Percentiles rank a stretch among this genome's conserved stretches.
Evolutionary conservation across 2,113 vertebrate genomes (phyloP).

Genomic region (Micromys minutus): DNA sequence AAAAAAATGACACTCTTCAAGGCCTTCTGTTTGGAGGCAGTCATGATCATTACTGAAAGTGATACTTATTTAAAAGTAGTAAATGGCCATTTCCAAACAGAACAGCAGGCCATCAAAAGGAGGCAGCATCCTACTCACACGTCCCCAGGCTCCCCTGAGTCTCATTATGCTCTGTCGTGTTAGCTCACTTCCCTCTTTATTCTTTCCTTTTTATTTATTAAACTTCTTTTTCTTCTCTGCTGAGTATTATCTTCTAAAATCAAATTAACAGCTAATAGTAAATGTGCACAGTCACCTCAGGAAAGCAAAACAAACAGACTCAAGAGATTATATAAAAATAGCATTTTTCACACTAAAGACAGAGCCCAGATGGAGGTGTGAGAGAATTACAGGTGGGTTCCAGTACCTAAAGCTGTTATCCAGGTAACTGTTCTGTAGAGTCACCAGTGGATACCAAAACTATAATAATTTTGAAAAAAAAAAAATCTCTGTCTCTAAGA

Average conservation of each 20-base stretch:
- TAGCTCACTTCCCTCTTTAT: conserved; percentile 50
- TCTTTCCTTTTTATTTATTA: conserved; percentile 3
- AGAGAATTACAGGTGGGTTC: neutral
- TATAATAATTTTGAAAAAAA: neutral
- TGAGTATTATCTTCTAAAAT: conserved; percentile 54
- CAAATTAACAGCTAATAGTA: conserved; percentile 58
- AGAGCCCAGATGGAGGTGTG: neutral
- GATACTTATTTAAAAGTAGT: conserved; percentile 69
- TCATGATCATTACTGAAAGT: conserved; percentile 60
- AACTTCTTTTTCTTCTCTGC: conserved; percentile 45
- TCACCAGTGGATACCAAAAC: neutral
- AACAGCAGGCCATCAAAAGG: conserved; percentile 14
- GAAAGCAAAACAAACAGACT: conserved; percentile 62
- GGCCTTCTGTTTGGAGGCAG: conserved; percentile 49
- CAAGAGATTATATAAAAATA: conserved; percentile 49
- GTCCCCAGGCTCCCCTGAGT: conserved; percentile 27
- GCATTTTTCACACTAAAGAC: conserved; percentile 28
- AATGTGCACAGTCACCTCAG: conserved; percentile 58
- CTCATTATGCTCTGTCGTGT: conserved; percentile 30
- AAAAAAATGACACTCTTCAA: conserved; percentile 57
- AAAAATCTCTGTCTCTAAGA: neutral
- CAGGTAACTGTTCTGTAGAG: neutral
- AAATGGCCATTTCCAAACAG: conserved; percentile 66
- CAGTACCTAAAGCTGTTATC: neutral
- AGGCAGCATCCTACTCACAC: conserved; percentile 9